phyloP scores from a whole-genome alignment of 2,888 invertebrate genomes.

The Brachylomia viminalis region DNA sequence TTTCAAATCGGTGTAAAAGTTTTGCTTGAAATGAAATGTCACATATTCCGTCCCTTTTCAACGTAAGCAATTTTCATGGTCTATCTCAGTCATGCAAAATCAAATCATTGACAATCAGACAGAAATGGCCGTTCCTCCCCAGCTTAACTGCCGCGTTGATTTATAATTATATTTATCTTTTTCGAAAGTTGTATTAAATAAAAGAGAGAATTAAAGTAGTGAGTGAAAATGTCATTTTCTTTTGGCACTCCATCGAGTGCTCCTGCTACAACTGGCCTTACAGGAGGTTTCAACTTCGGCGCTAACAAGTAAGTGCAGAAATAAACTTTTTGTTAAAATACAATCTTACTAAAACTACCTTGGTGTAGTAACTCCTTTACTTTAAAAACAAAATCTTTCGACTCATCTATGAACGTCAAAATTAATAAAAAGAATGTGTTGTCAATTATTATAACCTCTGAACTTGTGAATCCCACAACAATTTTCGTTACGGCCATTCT shows the following conservation, averaged over 20 bases:
- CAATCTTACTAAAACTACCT: conserved; percentile 32
- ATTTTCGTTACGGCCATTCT: not conserved
- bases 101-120: conserved; percentile 10
- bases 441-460: conserved; percentile 36
- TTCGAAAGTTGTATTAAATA: not conserved
- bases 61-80: not conserved
- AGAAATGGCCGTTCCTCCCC: conserved; percentile 20
- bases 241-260: conserved; percentile 88
- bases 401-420: conserved; percentile 12
- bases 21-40: not conserved
- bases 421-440: conserved; percentile 13
- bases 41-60: not conserved
- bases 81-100: not conserved
- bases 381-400: not conserved
- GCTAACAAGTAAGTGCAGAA: conserved; percentile 83
- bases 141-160: conserved; percentile 32
- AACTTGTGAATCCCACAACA: not conserved
- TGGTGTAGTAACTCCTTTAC: conserved; percentile 4
- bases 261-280: conserved; percentile 82
- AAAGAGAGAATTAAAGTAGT: not conserved
- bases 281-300: conserved; percentile 86
- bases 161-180: not conserved
- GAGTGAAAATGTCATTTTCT: conserved; percentile 83
- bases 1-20: not conserved
- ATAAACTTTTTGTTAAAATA: conserved; percentile 13